These are phyloP conservation scores for Troilus luridus DNA, from an alignment of 2,888 invertebrate genomes.

Conservation along the genomic window DNA sequence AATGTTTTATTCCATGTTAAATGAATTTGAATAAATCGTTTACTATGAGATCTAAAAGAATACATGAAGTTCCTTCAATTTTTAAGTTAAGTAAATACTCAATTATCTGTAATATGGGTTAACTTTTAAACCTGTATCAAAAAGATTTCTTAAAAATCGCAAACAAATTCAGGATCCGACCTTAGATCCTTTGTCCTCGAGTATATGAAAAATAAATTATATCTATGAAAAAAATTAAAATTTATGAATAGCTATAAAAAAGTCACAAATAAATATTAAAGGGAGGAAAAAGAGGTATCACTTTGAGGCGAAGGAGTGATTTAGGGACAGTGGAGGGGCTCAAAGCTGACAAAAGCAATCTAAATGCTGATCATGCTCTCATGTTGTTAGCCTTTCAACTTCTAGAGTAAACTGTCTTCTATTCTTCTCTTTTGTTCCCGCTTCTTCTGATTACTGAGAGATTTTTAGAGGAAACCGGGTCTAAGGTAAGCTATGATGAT, in stretches of 20 bases:
- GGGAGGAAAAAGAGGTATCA: not conserved
- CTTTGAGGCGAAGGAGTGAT: not conserved
- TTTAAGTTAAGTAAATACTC: too few relatives aligned
- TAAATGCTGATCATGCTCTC: conserved; percentile 37
- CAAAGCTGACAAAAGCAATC: conserved; percentile 39
- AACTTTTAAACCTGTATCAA: too few relatives aligned
- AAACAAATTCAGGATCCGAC: too few relatives aligned
- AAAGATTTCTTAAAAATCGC: too few relatives aligned
- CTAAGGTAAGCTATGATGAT: not conserved
- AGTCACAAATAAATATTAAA: not conserved
- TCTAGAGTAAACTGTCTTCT: not conserved
- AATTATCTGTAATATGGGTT: too few relatives aligned
- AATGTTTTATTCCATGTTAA: too few relatives aligned
- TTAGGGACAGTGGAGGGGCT: not conserved
- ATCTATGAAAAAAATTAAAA: too few relatives aligned
- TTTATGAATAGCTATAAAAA: not conserved
- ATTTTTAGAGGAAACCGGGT: not conserved
- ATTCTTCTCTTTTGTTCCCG: conserved; percentile 1
- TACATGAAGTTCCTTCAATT: too few relatives aligned
- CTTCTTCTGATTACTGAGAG: not conserved
- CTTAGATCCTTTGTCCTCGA: not conserved
- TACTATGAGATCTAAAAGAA: too few relatives aligned
- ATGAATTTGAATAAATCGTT: too few relatives aligned
- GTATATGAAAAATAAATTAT: not conserved
- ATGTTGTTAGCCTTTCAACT: not conserved